Evolutionary conservation across 1,140 invertebrate species (phyloP).

Genomic region (Papilio machaon): DNA sequence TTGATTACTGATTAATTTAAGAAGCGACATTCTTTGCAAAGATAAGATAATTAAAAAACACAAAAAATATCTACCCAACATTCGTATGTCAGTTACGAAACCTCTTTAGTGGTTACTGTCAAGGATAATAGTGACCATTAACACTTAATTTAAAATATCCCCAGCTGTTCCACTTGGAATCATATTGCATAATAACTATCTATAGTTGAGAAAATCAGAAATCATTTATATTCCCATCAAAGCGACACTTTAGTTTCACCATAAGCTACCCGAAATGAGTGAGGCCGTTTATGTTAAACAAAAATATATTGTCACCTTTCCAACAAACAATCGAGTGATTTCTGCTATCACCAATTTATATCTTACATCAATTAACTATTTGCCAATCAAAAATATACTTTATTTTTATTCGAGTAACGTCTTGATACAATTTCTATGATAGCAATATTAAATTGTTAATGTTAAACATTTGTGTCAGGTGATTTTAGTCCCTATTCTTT

Average conservation of each 20-base stretch:
- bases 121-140: not conserved
- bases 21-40: not conserved
- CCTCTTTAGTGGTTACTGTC: not conserved
- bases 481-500: slow-evolving; percentile 56
- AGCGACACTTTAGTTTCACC: slow-evolving; percentile 61
- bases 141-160: not conserved
- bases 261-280: slow-evolving; percentile 73
- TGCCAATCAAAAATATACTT: slow-evolving; percentile 34
- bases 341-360: slow-evolving; percentile 48
- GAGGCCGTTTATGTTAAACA: slow-evolving; percentile 55
- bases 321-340: slow-evolving; percentile 63
- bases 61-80: no score
- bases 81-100: no score
- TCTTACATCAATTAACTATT: not conserved
- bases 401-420: slow-evolving; percentile 30
- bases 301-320: slow-evolving; percentile 71
- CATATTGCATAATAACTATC: not conserved
- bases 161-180: not conserved
- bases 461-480: slow-evolving; percentile 39
- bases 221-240: slow-evolving; percentile 69
- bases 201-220: slow-evolving; percentile 51
- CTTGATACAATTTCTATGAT: not conserved
- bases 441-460: slow-evolving; percentile 33
- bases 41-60: no score
- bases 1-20: not conserved